These are phyloP conservation scores for Cacoxenus indagator DNA, from an alignment of 2,888 invertebrate species.

Conservation along the genomic window DNA sequence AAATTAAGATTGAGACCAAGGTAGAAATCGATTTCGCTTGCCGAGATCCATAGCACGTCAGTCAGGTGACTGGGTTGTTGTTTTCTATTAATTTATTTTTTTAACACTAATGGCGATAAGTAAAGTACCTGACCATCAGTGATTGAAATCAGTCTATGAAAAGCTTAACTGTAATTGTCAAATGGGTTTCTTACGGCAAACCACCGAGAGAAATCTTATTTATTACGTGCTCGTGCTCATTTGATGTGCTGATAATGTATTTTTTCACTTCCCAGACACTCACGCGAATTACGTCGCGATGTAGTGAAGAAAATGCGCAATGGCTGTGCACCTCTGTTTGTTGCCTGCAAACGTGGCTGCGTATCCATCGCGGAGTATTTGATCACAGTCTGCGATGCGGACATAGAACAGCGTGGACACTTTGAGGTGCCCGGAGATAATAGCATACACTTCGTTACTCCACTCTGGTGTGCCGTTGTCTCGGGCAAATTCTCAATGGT, in stretches of 20 bases:
- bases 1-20: too few relatives aligned
- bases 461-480: slow-evolving; percentile 93
- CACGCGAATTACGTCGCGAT: slow-evolving; percentile 76
- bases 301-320: slow-evolving; percentile 79
- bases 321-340: slow-evolving; percentile 86
- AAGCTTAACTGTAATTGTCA: too few relatives aligned
- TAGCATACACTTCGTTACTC: slow-evolving; percentile 82
- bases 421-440: slow-evolving; percentile 89
- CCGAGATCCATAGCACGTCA: too few relatives aligned
- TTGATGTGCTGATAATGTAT: background rate
- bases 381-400: slow-evolving; percentile 84
- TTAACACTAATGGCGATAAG: too few relatives aligned
- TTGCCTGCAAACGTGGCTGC: slow-evolving; percentile 77
- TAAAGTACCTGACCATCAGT: too few relatives aligned
- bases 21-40: too few relatives aligned
- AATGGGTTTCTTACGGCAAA: too few relatives aligned
- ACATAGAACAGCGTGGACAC: slow-evolving; percentile 87
- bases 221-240: too few relatives aligned
- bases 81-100: too few relatives aligned
- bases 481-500: slow-evolving; percentile 84
- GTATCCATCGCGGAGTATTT: slow-evolving; percentile 89
- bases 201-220: too few relatives aligned
- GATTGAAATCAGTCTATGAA: too few relatives aligned
- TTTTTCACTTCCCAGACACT: slow-evolving; percentile 69
- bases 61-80: too few relatives aligned